A percentile compares a stretch with the other conserved stretches of the same genome.
Conservation (phyloP, 1,140 invertebrate species). For the Philopotamus ludificatus region DNA sequence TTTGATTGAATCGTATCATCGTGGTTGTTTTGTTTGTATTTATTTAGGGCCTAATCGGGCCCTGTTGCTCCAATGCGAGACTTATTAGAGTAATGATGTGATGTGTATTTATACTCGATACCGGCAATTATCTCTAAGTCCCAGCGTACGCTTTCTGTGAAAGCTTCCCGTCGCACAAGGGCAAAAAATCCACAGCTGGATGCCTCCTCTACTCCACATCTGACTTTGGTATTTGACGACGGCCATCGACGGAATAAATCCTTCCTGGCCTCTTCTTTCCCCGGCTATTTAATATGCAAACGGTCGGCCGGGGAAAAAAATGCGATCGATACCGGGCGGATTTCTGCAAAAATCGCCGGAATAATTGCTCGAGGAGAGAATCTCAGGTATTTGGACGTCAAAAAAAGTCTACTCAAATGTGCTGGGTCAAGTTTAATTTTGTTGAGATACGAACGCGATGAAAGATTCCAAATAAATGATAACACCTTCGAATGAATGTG, state of each 20-base stretch:
- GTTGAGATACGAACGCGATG: too few relatives aligned
- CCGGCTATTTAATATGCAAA: neutral
- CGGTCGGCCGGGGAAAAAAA: neutral
- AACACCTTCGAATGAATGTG: too few relatives aligned
- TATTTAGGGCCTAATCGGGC: too few relatives aligned
- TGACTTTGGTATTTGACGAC: neutral
- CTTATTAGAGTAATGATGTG: slow-evolving; percentile 32
- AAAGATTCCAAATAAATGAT: too few relatives aligned
- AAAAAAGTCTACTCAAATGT: too few relatives aligned
- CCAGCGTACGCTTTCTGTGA: slow-evolving; percentile 21
- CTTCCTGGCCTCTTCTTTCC: neutral
- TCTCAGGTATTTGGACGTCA: too few relatives aligned
- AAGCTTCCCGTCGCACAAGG: slow-evolving; percentile 10
- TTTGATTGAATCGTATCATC: too few relatives aligned
- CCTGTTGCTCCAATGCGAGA: neutral
- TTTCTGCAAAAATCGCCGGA: neutral
- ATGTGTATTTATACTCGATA: slow-evolving; percentile 30
- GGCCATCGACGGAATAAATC: neutral
- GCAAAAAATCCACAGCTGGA: slow-evolving; percentile 14
- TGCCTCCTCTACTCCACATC: neutral
- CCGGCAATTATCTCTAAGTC: slow-evolving; percentile 26
- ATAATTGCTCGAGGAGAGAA: neutral
- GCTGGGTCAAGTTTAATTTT: too few relatives aligned
- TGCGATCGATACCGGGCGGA: neutral
- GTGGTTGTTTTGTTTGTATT: too few relatives aligned